Percentiles rank a stretch among this genome's conserved stretches.
phyloP scores from a whole-genome alignment of 2,888 invertebrate genomes.

The Drosophila quinaria region DNA sequence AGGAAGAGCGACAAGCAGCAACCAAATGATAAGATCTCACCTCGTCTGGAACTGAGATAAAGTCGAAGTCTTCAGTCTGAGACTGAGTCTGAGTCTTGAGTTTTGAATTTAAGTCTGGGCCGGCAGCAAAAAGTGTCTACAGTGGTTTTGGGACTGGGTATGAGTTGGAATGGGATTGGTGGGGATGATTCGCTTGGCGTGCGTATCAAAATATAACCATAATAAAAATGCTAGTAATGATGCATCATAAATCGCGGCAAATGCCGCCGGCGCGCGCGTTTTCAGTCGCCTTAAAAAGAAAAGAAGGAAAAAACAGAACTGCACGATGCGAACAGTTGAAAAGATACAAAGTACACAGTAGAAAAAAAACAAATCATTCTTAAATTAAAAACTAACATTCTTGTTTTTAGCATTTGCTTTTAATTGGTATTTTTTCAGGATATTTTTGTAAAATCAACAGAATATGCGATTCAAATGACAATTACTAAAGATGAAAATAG shows the following conservation, averaged over 20 bases:
- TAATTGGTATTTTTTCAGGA: too few relatives aligned
- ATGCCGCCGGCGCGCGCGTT: slow-evolving; percentile 58
- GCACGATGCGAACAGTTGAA: slow-evolving; percentile 23
- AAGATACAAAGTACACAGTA: background rate
- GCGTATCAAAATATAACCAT: slow-evolving; percentile 75
- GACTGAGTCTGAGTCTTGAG: slow-evolving; percentile 3
- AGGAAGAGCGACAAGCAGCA: slow-evolving; percentile 44
- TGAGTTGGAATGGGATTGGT: slow-evolving; percentile 32
- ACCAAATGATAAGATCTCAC: slow-evolving; percentile 56
- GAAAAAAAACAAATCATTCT: too few relatives aligned
- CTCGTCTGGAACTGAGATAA: background rate
- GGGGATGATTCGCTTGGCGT: slow-evolving; percentile 56
- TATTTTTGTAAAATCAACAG: too few relatives aligned
- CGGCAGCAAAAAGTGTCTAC: slow-evolving; percentile 15
- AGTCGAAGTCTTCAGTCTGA: slow-evolving; percentile 2
- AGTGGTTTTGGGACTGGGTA: slow-evolving; percentile 12
- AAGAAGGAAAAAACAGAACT: slow-evolving; percentile 8
- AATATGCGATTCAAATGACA: too few relatives aligned
- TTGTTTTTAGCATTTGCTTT: too few relatives aligned
- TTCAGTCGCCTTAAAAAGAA: slow-evolving; percentile 21
- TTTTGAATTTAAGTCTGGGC: slow-evolving; percentile 5
- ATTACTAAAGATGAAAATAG: too few relatives aligned
- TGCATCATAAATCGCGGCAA: slow-evolving; percentile 75
- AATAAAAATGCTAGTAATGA: slow-evolving; percentile 76
- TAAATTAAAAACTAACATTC: too few relatives aligned